phyloP scores from a whole-genome alignment of 2,888 invertebrate genomes.

The Agrotis puta region DNA sequence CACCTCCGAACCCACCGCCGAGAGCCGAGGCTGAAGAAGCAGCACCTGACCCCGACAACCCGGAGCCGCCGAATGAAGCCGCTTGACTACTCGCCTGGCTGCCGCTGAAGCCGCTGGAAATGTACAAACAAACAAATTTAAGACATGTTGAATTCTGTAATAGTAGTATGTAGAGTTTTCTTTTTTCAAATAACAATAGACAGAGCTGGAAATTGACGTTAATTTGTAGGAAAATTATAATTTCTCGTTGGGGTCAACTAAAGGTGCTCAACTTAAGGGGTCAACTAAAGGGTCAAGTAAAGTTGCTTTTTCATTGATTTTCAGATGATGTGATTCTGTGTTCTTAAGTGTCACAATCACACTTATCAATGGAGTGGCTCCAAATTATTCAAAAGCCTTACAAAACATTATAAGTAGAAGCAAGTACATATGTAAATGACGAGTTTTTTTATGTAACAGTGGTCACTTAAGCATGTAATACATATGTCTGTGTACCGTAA shows the following conservation, averaged over 20 bases:
- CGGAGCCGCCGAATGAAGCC: conserved; percentile 81
- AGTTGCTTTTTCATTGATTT: too few relatives aligned
- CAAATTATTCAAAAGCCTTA: background rate
- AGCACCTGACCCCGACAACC: conserved; percentile 78
- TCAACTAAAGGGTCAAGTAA: too few relatives aligned
- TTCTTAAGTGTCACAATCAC: too few relatives aligned
- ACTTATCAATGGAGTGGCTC: too few relatives aligned
- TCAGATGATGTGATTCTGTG: too few relatives aligned
- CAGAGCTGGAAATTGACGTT: too few relatives aligned
- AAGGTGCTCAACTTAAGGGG: too few relatives aligned
- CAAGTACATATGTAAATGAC: conserved; percentile 11
- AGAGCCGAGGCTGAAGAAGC: conserved; percentile 80
- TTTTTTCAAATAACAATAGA: too few relatives aligned
- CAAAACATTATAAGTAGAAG: background rate
- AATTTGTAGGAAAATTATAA: too few relatives aligned
- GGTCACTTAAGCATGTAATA: conserved; percentile 1
- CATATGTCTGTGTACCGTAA: conserved; percentile 16
- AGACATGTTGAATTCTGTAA: background rate
- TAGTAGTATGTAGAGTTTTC: too few relatives aligned
- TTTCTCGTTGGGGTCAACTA: too few relatives aligned
- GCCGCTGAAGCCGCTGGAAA: conserved; percentile 83
- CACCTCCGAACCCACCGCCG: conserved; percentile 74
- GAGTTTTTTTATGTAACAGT: conserved; percentile 1
- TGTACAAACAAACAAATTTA: background rate
- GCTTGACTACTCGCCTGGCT: conserved; percentile 89